Evolutionary conservation across 2,888 invertebrate genomes (phyloP).

Genomic region (Hyposoter didymator): DNA sequence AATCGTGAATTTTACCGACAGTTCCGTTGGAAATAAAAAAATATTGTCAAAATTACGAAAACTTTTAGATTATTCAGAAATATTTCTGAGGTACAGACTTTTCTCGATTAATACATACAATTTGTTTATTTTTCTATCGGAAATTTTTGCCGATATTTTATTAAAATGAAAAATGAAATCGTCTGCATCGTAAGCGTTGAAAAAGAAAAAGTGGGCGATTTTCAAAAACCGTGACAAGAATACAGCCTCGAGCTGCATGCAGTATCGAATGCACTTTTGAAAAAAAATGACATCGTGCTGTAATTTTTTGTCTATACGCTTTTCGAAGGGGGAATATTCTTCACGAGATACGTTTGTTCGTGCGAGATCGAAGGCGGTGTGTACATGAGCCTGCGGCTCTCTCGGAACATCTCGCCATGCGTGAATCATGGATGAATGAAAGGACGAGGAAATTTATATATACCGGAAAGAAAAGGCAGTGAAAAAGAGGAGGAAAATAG

Average conservation of each 20-base stretch:
- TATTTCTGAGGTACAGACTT: too few species aligned
- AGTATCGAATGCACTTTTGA: not conserved
- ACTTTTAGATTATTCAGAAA: too few species aligned
- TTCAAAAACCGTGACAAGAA: not conserved
- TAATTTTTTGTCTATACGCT: not conserved
- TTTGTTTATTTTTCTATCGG: too few species aligned
- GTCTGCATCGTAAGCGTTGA: too few species aligned
- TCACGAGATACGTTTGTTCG: slow-evolving; percentile 5
- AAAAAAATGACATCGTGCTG: not conserved
- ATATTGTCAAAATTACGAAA: too few species aligned
- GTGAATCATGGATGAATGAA: slow-evolving; percentile 19
- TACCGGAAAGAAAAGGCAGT: slow-evolving; percentile 21
- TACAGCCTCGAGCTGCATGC: not conserved
- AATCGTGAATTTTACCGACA: too few species aligned
- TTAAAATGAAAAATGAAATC: too few species aligned
- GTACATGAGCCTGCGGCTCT: slow-evolving; percentile 5
- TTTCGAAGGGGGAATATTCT: not conserved
- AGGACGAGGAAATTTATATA: slow-evolving; percentile 17
- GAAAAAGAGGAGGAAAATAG: not conserved
- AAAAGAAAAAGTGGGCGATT: too few species aligned
- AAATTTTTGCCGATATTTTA: too few species aligned
- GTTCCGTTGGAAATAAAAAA: too few species aligned
- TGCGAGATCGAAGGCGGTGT: not conserved
- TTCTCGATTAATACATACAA: too few species aligned
- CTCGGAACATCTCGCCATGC: slow-evolving; percentile 8